Percentiles rank a stretch among this genome's conserved stretches.
These are phyloP conservation scores for Anorthoa munda DNA, from an alignment of 2,888 invertebrate species.

Conservation along the genomic window DNA sequence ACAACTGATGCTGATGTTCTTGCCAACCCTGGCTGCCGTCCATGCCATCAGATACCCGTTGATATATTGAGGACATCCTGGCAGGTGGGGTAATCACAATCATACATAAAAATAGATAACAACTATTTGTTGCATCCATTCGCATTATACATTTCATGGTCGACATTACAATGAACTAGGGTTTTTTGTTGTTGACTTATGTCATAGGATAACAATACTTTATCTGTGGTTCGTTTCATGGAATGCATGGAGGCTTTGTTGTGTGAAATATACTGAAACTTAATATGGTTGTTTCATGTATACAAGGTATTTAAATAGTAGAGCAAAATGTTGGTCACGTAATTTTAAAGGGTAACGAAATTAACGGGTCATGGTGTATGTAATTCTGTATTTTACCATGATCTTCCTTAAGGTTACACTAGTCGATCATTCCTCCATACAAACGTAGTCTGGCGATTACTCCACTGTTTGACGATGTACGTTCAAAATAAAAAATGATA, in stretches of 20 bases:
- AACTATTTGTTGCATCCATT: constrained; percentile 60
- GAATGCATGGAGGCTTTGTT: constrained; percentile 9
- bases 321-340: constrained; percentile 28
- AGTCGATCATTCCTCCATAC: too few species aligned
- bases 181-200: constrained; percentile 52
- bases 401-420: not conserved
- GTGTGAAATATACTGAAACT: constrained; percentile 38
- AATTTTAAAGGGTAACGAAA: constrained; percentile 18
- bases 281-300: constrained; percentile 26
- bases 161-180: constrained; percentile 40
- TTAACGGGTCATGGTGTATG: not conserved
- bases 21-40: constrained; percentile 60
- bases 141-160: constrained; percentile 66
- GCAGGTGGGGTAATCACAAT: constrained; percentile 73
- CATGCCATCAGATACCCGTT: constrained; percentile 68
- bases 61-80: constrained; percentile 79
- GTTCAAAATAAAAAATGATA: too few species aligned
- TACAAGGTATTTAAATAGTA: constrained; percentile 16
- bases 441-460: too few species aligned
- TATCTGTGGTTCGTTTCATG: constrained; percentile 25
- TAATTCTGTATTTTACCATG: not conserved
- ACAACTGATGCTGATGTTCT: too few species aligned
- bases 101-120: constrained; percentile 69
- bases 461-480: too few species aligned
- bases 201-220: constrained; percentile 54